Base-by-base conservation (phyloP, 2,113 vertebrate genomes). In the Microtus oregoni region DNA sequence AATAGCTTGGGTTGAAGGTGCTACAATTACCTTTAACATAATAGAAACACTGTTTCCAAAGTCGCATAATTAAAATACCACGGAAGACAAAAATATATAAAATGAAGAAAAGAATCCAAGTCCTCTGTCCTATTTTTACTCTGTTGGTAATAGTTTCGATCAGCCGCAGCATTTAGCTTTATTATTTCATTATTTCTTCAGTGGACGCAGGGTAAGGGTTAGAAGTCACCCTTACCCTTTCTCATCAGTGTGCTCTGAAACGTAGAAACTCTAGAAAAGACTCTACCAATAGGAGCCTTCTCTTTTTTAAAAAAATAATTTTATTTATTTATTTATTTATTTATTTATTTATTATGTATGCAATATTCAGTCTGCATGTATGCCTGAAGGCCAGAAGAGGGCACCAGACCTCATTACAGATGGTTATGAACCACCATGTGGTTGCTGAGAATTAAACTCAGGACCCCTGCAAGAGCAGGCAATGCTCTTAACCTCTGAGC, bases 21-120 rank as follows among this genome's bases (percentile, higher is more conserved):
- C 91, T 76, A 72, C 92, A n/a, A n/a, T 68, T 93, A 89, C 78
- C 61, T 63, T 91, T 92, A 96, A 77, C 32, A 20, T 81, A 93
- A 92, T 22, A 55, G 55, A 91, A 93, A 96, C 17, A 92, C 50
- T 77, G 44, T 24, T 90, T 94, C 15, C 63, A 89, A 87, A 86
- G 30, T 70, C 82, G 19, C 67, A 63, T 50, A n/a, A 83, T 72
- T 90, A 96, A 94, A 81, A 92, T 19, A 90, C 89, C n/a, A 72
- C 7, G 85, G 55, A 86, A 83, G 19, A 94, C 81, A 38, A 61
- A 87, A 75, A 78, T 70, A 38, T 30, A 9, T 85, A 90, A 77
- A 32, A 83, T 44, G 17, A 90, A 85, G 32, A 93, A 73, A 93
- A 91, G 82, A 81, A 86, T 76, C 5, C 89, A 78, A 96, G 9